Evolutionary conservation across 2,797 vertebrate genomes (phyloP), one percentile per base, ranked within the genome.

Genomic region (Sebastiscus albofasciatus): DNA sequence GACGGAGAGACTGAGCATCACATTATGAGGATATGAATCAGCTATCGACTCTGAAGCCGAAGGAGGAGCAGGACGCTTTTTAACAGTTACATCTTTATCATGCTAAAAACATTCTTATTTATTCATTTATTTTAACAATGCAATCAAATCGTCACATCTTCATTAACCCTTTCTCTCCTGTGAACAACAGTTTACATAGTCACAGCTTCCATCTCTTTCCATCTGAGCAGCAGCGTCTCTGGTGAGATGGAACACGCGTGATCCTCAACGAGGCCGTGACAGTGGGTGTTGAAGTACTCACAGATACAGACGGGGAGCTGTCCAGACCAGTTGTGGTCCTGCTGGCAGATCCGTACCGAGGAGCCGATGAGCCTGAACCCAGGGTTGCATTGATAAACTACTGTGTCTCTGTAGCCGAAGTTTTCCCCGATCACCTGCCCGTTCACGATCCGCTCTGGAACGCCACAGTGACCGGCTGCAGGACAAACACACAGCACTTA

Each of bases 341-440:
- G 99, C 59, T 99, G 99, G 86, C 98, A 99, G 79, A 99, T 98
- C 52, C 97, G 94, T 36, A 99, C 98, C 6, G 99, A 99, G 34
- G 99, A 99, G 14, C 99, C 99, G 78, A 99, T 98, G 83, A 99
- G 92, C 8, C 97, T 96, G 93, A 99, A 99, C 55, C 99, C 99
- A 2, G 97, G 96, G 84, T 95, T 98, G 91, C 98, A 99, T 64
- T 99, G 99, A 90, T 99, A 99, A 66, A 99, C 98, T 81, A 99
- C 97, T 0, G 99, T 99, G 88, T 99, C 99, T 94, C 98, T 95
- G 52, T 99, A 99, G 0, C 99, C 99, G 72, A 97, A 99, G 94
- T 98, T 99, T 87, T 99, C 98, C 77, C 99, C 99, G 34, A 99
- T 97, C 86, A 98, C 98, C 95, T 99, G 98, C 13, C 99, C 99